Evolutionary conservation across 2,888 invertebrate species (phyloP).

Genomic region (Cheilosia vernalis): DNA sequence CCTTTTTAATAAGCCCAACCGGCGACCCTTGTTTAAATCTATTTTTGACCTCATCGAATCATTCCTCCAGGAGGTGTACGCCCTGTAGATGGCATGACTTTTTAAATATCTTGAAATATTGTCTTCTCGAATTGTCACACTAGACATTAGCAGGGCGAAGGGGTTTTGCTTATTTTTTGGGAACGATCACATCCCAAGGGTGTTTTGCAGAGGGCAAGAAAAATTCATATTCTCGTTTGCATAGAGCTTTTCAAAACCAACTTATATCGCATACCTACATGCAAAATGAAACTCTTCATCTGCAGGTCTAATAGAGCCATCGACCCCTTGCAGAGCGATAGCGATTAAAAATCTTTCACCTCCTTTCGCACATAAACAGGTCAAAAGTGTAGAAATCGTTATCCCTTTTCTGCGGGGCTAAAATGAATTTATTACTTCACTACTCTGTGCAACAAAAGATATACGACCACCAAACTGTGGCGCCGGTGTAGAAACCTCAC

Average conservation of each 20-base stretch:
- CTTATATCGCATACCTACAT: background rate
- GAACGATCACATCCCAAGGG: constrained; percentile 7
- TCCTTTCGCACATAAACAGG: constrained; percentile 44
- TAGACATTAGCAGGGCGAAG: constrained; percentile 5
- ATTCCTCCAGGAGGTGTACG: background rate
- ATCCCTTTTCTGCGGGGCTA: constrained; percentile 11
- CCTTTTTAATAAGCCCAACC: constrained; percentile 48
- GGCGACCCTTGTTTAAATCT: constrained; percentile 44
- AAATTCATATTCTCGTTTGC: background rate
- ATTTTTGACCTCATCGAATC: constrained; percentile 39
- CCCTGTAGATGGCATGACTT: background rate
- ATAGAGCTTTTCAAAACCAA: too few species aligned
- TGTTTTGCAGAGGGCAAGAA: background rate
- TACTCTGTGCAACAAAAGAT: constrained; percentile 37
- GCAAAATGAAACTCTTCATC: background rate
- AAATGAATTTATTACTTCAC: constrained; percentile 51
- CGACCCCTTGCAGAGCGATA: background rate
- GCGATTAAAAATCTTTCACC: constrained; percentile 56
- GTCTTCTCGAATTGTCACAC: constrained; percentile 43
- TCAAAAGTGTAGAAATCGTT: constrained; percentile 48
- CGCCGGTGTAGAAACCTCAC: constrained; percentile 49
- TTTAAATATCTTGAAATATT: constrained; percentile 31
- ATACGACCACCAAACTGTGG: constrained; percentile 31
- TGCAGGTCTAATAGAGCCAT: background rate
- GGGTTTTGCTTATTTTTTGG: background rate